Percentiles rank a stretch among this genome's conserved stretches.
Conservation (phyloP, 1,140 invertebrate species). For the Maniola jurtina region DNA sequence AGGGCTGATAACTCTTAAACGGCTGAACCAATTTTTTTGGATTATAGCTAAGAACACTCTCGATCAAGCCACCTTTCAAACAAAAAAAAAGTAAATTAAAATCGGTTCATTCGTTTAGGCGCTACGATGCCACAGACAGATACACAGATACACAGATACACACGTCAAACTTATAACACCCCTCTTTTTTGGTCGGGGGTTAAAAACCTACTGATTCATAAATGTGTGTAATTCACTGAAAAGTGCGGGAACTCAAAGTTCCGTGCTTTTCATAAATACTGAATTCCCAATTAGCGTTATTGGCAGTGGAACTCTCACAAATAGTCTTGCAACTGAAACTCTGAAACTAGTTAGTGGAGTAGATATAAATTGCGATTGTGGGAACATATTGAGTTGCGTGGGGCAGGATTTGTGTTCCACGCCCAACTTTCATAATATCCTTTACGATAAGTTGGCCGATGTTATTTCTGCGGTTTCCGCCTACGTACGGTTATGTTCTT, state of each 20-base stretch:
- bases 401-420: conserved; percentile 21
- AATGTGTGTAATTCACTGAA: conserved; percentile 8
- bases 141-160: no score
- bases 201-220: conserved; percentile 11
- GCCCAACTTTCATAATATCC: conserved; percentile 17
- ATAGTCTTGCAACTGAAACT: conserved; percentile 20
- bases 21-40: no score
- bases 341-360: conserved; percentile 18
- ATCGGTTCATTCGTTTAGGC: no score
- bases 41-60: no score
- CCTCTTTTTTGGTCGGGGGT: no score
- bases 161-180: no score
- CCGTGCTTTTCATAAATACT: conserved; percentile 22
- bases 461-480: conserved; percentile 1
- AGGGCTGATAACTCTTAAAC: no score
- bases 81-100: no score
- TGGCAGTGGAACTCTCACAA: conserved; percentile 15
- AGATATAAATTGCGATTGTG: conserved; percentile 28
- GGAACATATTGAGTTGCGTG: conserved; percentile 24
- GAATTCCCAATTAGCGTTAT: conserved; percentile 25
- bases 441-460: not conserved
- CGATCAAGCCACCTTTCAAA: no score
- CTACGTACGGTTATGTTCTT: not conserved
- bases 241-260: conserved; percentile 8
- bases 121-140: no score